phyloP scores from a whole-genome alignment of 2,113 vertebrate genomes.

The Pseudorectes ferrugineus region DNA sequence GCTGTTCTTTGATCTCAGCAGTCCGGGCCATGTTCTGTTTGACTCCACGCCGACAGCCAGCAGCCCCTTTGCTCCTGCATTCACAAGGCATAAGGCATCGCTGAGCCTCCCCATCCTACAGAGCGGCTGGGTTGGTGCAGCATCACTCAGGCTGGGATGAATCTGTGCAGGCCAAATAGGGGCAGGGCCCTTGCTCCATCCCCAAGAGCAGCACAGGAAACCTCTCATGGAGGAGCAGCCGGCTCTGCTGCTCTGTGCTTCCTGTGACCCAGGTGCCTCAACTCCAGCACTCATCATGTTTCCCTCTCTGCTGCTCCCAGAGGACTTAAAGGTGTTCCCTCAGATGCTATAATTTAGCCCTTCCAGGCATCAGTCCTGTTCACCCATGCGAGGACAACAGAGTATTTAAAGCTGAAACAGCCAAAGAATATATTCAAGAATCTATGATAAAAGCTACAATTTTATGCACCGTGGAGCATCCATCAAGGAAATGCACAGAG shows the following conservation, averaged over 20 bases:
- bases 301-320: background rate
- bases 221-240: background rate
- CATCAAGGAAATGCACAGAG: constrained; percentile 46
- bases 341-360: constrained; percentile 11
- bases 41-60: fast-evolving
- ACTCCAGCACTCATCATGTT: background rate
- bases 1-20: background rate
- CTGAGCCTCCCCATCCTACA: background rate
- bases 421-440: constrained; percentile 46
- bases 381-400: background rate
- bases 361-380: constrained; percentile 14
- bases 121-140: background rate
- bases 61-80: background rate
- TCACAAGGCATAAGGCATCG: background rate
- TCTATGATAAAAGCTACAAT: constrained; percentile 57
- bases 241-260: background rate
- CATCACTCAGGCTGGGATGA: background rate
- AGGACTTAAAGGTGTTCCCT: constrained; percentile 6
- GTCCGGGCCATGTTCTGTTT: fast-evolving
- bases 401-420: constrained; percentile 37
- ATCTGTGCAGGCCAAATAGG: background rate
- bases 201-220: background rate
- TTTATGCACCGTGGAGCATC: constrained; percentile 53
- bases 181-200: background rate
- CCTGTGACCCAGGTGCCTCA: background rate